phyloP scores from a whole-genome alignment of 2,888 invertebrate species.

The Caenorhabditis sulstoni region DNA sequence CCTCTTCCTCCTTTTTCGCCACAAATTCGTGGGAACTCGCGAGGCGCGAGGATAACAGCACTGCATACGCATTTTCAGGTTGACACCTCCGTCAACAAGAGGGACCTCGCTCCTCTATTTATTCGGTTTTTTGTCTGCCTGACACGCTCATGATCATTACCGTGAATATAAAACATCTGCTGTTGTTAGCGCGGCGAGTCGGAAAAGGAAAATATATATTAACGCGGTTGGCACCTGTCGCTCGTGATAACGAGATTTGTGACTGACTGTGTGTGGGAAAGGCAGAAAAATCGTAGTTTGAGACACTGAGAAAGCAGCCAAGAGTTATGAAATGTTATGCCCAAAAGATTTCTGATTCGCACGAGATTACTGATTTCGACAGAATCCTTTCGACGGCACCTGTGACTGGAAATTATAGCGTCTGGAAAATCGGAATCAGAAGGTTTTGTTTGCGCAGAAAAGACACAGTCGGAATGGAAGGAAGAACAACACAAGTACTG shows the following conservation, averaged over 20 bases:
- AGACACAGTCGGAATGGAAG: too few relatives aligned
- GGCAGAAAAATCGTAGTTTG: slow-evolving; percentile 28
- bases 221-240: neutral
- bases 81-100: neutral
- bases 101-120: slow-evolving; percentile 2
- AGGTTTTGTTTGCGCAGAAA: too few relatives aligned
- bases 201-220: slow-evolving; percentile 1
- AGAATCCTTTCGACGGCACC: neutral
- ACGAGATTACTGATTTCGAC: slow-evolving; percentile 15
- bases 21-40: slow-evolving; percentile 49
- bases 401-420: slow-evolving; percentile 39
- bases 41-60: neutral
- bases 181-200: slow-evolving; percentile 6
- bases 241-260: slow-evolving; percentile 35
- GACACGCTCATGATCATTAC: slow-evolving; percentile 19
- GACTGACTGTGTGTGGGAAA: slow-evolving; percentile 12
- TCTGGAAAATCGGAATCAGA: too few relatives aligned
- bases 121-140: slow-evolving; percentile 23
- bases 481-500: neutral
- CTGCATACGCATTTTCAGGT: neutral
- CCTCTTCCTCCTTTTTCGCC: slow-evolving; percentile 10
- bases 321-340: slow-evolving; percentile 27
- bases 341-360: slow-evolving; percentile 8
- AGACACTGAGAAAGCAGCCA: neutral
- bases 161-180: slow-evolving; percentile 44